Evolutionary conservation across 2,888 invertebrate genomes (phyloP).

Genomic region (Noctua comes): DNA sequence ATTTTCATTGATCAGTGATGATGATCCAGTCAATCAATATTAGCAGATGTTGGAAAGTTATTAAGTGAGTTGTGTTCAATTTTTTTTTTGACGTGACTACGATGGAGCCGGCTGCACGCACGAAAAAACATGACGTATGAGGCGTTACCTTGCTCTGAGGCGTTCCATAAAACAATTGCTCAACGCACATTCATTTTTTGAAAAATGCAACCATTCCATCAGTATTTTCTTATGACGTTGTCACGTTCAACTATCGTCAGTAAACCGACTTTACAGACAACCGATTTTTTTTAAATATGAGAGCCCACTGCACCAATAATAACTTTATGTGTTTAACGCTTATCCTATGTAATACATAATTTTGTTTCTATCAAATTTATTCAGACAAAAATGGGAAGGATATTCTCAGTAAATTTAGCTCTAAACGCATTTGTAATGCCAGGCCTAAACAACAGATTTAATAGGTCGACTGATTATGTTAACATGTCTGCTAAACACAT

Average conservation of each 20-base stretch:
- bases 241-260: too few relatives aligned
- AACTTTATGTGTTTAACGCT: background rate
- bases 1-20: background rate
- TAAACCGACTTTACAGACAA: too few relatives aligned
- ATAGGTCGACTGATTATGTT: constrained; percentile 4
- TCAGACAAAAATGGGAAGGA: background rate
- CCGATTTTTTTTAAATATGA: background rate
- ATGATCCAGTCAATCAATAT: background rate
- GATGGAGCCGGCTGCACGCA: too few relatives aligned
- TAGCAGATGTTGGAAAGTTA: background rate
- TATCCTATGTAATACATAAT: background rate
- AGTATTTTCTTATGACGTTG: too few relatives aligned
- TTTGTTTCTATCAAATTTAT: background rate
- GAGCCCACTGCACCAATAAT: background rate
- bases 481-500: constrained; percentile 25
- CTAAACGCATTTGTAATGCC: background rate
- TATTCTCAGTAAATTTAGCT: background rate
- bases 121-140: too few relatives aligned
- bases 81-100: background rate
- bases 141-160: too few relatives aligned
- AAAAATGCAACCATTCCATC: too few relatives aligned
- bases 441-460: background rate
- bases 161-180: too few relatives aligned
- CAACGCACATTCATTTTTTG: too few relatives aligned
- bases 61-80: background rate